A percentile compares a stretch with the other conserved stretches of the same genome.
phyloP scores from a whole-genome alignment of 1,140 invertebrate species.

The Watersipora subatra region DNA sequence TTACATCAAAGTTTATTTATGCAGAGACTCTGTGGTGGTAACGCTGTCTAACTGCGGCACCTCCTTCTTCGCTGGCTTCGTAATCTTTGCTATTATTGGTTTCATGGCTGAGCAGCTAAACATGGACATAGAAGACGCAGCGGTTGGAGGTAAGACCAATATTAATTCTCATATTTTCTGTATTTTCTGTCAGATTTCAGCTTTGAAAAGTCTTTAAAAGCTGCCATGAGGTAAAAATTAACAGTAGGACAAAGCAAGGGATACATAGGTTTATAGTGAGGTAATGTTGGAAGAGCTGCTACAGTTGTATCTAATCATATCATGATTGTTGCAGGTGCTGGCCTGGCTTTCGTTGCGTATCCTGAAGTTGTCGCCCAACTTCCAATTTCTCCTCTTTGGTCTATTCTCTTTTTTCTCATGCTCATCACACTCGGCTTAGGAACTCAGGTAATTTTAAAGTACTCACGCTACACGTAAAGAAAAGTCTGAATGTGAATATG shows the following conservation, averaged over 20 bases:
- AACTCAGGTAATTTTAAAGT: slow-evolving; percentile 62
- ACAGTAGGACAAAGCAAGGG: too few species aligned
- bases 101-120: slow-evolving; percentile 81
- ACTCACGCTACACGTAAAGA: too few species aligned
- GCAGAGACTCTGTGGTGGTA: slow-evolving; percentile 87
- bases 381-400: slow-evolving; percentile 81
- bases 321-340: slow-evolving; percentile 55
- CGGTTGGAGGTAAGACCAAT: slow-evolving; percentile 59
- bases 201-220: not conserved
- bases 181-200: not conserved
- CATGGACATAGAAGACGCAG: slow-evolving; percentile 78
- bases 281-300: too few species aligned
- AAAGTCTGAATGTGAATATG: too few species aligned
- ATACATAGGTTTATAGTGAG: too few species aligned
- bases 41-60: slow-evolving; percentile 89
- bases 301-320: too few species aligned
- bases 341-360: slow-evolving; percentile 84
- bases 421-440: slow-evolving; percentile 74
- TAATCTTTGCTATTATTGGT: slow-evolving; percentile 95
- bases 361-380: slow-evolving; percentile 84
- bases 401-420: slow-evolving; percentile 93
- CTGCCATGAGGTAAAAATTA: too few species aligned
- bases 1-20: too few species aligned
- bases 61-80: slow-evolving; percentile 94
- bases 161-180: not conserved